Base-by-base conservation (phyloP, 2,888 invertebrate genomes). In the Trisateles emortualis region DNA sequence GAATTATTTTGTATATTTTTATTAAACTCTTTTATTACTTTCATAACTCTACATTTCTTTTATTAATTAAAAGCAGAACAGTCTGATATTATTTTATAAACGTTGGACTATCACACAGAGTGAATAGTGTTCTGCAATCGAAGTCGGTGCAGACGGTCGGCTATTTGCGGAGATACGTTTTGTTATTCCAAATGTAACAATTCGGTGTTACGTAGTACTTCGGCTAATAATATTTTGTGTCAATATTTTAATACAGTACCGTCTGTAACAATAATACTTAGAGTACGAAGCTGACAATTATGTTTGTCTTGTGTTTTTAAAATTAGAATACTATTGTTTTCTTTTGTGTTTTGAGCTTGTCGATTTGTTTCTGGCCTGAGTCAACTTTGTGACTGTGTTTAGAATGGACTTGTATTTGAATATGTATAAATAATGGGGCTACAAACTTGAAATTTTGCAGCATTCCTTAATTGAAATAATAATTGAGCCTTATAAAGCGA, bases 91-190 rank as follows among this genome's bases (percentile, higher is more conserved):
- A 19, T 30, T 42, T 49, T 22, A 35, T n/a, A 36, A 26, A 22
- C 26, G 33, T 26, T 29, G 29, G 39, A 55, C 63, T 63, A 64
- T 45, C 56, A 51, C 51, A 58, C 59, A 58, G 57, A 64, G 62
- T 65, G 52, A 58, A 68, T 67, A 60, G 56, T 60, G 60, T 68
- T 65, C 68, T 74, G 76, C 76, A 71, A 79, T 74, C 74, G 79
- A 72, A 77, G 70, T 69, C 68, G 64, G 48, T 49, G 64, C 74
- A 80, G 81, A 79, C 78, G 74, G 74, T 69, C 72, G 72, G 78
- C 83, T 85, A 84, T 84, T 85, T 83, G 76, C 72, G 76, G 79
- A 72, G 74, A 74, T 73, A 72, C 68, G 80, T 84, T 84, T 83
- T 83, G 83, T 84, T 84, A 76, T 81, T 83, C 73, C 75, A 68